phyloP scores from a whole-genome alignment of 2,888 invertebrate species.

The Nemurella pictetii region DNA sequence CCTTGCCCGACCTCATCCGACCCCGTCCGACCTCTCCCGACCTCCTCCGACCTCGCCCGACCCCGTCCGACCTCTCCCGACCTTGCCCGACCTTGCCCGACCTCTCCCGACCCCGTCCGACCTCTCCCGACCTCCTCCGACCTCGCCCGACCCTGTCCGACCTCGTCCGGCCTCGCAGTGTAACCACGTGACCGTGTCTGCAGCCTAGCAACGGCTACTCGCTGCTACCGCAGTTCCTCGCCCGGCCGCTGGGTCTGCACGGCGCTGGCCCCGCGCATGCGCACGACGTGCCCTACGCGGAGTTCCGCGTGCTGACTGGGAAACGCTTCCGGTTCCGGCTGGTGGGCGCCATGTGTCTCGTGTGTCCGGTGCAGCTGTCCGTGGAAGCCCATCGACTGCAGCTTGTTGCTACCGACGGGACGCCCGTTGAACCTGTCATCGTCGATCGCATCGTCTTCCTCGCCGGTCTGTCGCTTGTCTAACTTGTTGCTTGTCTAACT shows the following conservation, averaged over 20 bases:
- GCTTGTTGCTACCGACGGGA: constrained; percentile 59
- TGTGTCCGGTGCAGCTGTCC: constrained; percentile 57
- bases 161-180: background rate
- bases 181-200: background rate
- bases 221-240: background rate
- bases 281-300: constrained; percentile 34
- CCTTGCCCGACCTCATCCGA: background rate
- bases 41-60: background rate
- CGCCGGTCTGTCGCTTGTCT: constrained; percentile 5
- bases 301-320: constrained; percentile 52
- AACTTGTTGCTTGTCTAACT: background rate
- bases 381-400: constrained; percentile 58
- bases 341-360: constrained; percentile 59
- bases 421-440: constrained; percentile 54
- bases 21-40: background rate
- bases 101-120: background rate
- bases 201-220: background rate
- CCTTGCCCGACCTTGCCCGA: constrained; percentile 38
- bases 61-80: background rate
- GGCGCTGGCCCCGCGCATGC: background rate
- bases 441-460: constrained; percentile 14
- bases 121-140: background rate
- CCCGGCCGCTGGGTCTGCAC: background rate
- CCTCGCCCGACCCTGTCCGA: background rate
- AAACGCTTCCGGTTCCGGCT: constrained; percentile 59